Conservation (phyloP, 1,140 invertebrate genomes). For the Aphaenogaster ashmeadi region DNA sequence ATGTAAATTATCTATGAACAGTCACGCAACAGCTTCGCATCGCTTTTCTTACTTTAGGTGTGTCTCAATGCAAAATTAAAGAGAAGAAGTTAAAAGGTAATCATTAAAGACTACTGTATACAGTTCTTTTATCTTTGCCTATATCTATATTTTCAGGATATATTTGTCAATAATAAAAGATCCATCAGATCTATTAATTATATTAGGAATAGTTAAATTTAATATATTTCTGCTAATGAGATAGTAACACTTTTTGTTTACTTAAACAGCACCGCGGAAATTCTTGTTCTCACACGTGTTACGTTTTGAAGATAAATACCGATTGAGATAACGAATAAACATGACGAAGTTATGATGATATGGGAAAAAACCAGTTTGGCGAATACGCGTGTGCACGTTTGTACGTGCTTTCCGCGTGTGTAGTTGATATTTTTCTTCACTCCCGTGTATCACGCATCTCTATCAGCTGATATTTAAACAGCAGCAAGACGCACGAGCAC, state of each 20-base stretch:
- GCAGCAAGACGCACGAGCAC: background rate
- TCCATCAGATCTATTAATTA: background rate
- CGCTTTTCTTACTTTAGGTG: background rate
- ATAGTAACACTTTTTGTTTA: background rate
- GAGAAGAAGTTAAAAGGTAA: background rate
- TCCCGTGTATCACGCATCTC: background rate
- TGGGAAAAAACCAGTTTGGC: slow-evolving; percentile 22
- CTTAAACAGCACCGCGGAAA: background rate
- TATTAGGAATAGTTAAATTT: background rate
- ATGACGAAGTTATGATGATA: background rate
- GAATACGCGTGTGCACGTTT: background rate
- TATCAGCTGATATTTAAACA: background rate
- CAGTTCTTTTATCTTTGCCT: background rate
- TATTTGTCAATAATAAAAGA: background rate
- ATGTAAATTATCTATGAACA: background rate
- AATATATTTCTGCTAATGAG: background rate
- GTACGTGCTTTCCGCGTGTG: background rate
- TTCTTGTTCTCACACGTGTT: background rate
- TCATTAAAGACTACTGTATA: background rate
- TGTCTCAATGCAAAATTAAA: slow-evolving; percentile 23
- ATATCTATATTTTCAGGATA: background rate
- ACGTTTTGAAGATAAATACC: background rate
- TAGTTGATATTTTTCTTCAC: background rate
- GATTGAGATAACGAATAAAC: slow-evolving; percentile 10
- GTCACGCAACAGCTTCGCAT: slow-evolving; percentile 33